Conservation (phyloP, 2,888 invertebrate species). For the Drosophila mimetica region DNA sequence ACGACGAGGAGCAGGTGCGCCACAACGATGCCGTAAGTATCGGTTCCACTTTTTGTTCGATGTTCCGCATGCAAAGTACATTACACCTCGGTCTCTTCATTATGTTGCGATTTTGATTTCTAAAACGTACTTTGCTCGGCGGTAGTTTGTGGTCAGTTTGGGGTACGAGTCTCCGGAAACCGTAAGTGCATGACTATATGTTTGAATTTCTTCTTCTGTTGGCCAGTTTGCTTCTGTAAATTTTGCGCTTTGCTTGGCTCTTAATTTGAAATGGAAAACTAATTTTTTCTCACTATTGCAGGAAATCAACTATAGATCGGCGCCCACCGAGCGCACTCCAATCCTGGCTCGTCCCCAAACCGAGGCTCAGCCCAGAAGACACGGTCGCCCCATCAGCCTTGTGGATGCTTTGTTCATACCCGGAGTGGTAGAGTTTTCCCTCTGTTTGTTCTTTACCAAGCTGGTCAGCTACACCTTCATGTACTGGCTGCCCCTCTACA, state of each 20-base stretch:
- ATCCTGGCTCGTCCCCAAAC: slow-evolving; percentile 68
- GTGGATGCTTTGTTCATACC: slow-evolving; percentile 91
- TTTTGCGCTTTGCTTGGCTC: neutral
- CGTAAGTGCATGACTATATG: slow-evolving; percentile 59
- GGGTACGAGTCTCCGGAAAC: slow-evolving; percentile 42
- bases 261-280: neutral
- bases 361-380: slow-evolving; percentile 15
- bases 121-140: slow-evolving; percentile 27
- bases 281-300: slow-evolving; percentile 44
- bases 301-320: slow-evolving; percentile 82
- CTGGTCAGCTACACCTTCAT: slow-evolving; percentile 98
- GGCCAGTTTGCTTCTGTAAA: slow-evolving; percentile 26
- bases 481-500: slow-evolving; percentile 97
- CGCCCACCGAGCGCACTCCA: slow-evolving; percentile 83
- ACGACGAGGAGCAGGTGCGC: slow-evolving; percentile 56
- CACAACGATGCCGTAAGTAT: slow-evolving; percentile 62
- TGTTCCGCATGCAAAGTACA: neutral
- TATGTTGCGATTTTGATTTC: slow-evolving; percentile 4
- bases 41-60: neutral
- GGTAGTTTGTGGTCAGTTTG: slow-evolving; percentile 51
- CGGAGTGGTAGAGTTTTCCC: slow-evolving; percentile 96
- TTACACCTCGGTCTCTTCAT: neutral
- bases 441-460: slow-evolving; percentile 97
- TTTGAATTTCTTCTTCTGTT: slow-evolving; percentile 3
- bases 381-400: slow-evolving; percentile 77